A percentile compares a stretch with the other conserved stretches of the same genome.
phyloP scores from a whole-genome alignment of 2,888 invertebrate genomes.

The Machimus rusticus region DNA sequence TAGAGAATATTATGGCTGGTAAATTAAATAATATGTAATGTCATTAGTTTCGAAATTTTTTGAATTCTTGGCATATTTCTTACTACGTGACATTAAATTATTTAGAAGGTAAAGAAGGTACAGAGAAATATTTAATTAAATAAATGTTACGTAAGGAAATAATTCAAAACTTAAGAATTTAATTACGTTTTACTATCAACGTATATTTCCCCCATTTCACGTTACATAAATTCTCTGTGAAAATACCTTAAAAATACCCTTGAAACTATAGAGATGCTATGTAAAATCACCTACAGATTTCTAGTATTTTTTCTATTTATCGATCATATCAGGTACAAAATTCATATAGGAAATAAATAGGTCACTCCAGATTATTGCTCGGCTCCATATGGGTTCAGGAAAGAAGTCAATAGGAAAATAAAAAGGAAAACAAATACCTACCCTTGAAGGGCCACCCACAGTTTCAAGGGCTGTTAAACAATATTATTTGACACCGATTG shows the following conservation, averaged over 20 bases:
- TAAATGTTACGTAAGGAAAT: no score
- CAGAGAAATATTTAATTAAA: neutral
- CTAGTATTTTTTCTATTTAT: neutral
- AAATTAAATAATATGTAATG: neutral
- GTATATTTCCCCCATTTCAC: neutral
- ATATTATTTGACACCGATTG: constrained; percentile 26
- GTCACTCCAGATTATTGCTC: constrained; percentile 15
- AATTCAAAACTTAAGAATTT: no score
- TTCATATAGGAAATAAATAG: constrained; percentile 14
- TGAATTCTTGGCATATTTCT: neutral
- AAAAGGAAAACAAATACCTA: constrained; percentile 12
- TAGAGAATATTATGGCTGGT: neutral
- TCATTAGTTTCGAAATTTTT: neutral
- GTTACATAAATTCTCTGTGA: neutral
- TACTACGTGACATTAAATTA: neutral
- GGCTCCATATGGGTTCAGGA: neutral
- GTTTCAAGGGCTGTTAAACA: constrained; percentile 21
- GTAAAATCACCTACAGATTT: neutral
- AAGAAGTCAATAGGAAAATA: constrained; percentile 8
- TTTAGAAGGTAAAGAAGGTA: neutral
- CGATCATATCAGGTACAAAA: neutral
- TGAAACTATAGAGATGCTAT: neutral
- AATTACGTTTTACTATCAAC: neutral
- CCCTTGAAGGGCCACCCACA: constrained; percentile 18
- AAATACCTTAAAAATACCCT: neutral